Percentiles rank a stretch among this genome's conserved stretches.
phyloP scores from a whole-genome alignment of 2,113 vertebrate species.

The Columba janthina region DNA sequence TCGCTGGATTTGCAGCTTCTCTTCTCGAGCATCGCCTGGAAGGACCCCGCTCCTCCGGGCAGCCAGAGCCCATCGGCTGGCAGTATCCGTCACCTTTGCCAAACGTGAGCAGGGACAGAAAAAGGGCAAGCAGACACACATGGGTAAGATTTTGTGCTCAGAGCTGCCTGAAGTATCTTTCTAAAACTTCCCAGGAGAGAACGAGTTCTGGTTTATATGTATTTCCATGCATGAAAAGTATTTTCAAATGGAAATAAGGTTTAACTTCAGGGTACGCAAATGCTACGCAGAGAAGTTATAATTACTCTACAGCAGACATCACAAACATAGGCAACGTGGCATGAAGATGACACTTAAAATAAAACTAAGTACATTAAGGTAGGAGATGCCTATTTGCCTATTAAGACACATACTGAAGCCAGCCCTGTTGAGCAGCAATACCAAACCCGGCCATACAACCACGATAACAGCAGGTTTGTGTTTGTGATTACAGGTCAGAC shows the following conservation, averaged over 20 bases:
- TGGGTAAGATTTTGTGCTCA: accelerated
- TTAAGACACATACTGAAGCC: neutral
- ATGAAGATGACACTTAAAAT: neutral
- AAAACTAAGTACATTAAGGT: neutral
- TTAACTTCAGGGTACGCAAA: neutral
- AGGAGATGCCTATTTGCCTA: neutral
- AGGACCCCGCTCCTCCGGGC: accelerated
- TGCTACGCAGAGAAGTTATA: accelerated
- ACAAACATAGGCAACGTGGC: neutral
- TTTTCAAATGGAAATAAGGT: neutral
- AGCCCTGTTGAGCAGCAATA: accelerated
- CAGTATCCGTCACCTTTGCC: accelerated
- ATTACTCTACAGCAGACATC: neutral
- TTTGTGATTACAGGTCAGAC: neutral
- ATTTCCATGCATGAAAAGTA: neutral
- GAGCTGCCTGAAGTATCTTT: neutral
- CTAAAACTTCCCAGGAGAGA: neutral
- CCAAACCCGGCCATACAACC: neutral
- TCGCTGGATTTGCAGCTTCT: neutral
- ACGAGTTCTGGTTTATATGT: accelerated
- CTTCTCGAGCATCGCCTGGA: neutral
- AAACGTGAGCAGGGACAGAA: neutral
- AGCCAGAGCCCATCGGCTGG: neutral
- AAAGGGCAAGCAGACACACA: neutral
- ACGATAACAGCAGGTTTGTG: neutral